Evolutionary conservation across 2,113 vertebrate genomes (phyloP), one percentile per base, ranked within the genome.

Genomic region (Octodon degus): DNA sequence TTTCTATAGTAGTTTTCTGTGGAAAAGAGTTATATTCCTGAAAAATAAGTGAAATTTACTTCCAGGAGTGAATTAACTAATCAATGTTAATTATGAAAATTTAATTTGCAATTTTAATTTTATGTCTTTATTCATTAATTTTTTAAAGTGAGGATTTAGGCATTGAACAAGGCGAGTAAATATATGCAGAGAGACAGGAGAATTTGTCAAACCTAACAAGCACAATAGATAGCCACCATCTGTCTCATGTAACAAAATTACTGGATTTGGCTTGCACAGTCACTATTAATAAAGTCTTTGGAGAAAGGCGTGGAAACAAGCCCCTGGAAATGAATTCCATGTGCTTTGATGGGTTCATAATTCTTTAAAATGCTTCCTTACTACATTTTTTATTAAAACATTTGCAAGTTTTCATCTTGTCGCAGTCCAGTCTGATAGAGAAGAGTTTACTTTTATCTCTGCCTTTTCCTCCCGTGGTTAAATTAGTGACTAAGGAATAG

Each of bases 181-280:
- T 91, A 30, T 60, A 68, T 65, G 22, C 37, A 86, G 50, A 86
- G 16, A 93, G 22, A 62, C 6, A 55, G 10, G 37, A 79, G 12
- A 85, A 43, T 90, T 81, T 90, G 30, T 77, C 58, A 96, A 94
- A 84, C 63, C 37, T 84, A 90, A 60, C 32, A 92, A 90, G 70
- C 43, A 88, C 13, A 81, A 62, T 74, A 40, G 17, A 47, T 19
- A 47, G 40, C 10, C 0, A 81, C 40, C 19, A 2, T 90, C 65
- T 93, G 43, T 91, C 34, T 32, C 9, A n/a, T 62, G 37, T 65
- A 90, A 65, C 76, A 79, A 85, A 58, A 50, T 79, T 63, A 55
- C 4, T 50, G 17, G 24, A 8, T 53, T 91, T 94, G 83, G 27
- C 60, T 82, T 86, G 8, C 12, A 22, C 4, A 43, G n/a, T 32